Percentiles rank a stretch among this genome's conserved stretches.
phyloP scores from a whole-genome alignment of 2,888 invertebrate genomes.

The Nephrotoma guestfalica region DNA sequence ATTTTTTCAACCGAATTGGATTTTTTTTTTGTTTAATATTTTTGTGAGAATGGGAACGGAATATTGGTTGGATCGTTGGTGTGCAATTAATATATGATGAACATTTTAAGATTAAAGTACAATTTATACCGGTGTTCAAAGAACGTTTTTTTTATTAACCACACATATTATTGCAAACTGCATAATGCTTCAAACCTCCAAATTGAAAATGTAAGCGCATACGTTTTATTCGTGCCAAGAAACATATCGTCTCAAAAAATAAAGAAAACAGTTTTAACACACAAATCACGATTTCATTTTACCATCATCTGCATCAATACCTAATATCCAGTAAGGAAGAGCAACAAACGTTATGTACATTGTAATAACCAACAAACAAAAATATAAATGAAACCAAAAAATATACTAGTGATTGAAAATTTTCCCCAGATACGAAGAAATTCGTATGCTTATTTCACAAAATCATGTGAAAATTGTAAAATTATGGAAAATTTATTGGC shows the following conservation, averaged over 20 bases:
- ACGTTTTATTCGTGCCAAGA: too few relatives aligned
- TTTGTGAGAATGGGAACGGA: neutral
- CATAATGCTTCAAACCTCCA: too few relatives aligned
- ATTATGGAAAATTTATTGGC: neutral
- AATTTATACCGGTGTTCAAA: too few relatives aligned
- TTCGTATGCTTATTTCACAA: neutral
- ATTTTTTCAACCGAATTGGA: neutral
- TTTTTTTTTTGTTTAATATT: neutral
- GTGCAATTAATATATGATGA: neutral
- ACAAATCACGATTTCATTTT: neutral
- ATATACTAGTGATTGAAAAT: neutral
- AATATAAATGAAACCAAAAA: neutral
- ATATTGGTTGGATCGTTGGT: neutral
- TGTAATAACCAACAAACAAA: neutral
- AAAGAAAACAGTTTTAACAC: neutral
- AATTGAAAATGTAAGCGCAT: too few relatives aligned
- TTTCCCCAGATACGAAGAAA: neutral
- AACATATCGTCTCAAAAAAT: too few relatives aligned
- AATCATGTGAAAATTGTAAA: neutral
- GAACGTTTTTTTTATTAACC: too few relatives aligned
- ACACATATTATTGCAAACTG: too few relatives aligned
- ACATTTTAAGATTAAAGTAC: neutral
- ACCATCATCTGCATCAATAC: neutral
- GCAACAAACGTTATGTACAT: too few relatives aligned
- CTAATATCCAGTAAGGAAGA: neutral